Conservation (phyloP, 2,797 vertebrate species). For the Parauchenoglanis ngamensis region DNA sequence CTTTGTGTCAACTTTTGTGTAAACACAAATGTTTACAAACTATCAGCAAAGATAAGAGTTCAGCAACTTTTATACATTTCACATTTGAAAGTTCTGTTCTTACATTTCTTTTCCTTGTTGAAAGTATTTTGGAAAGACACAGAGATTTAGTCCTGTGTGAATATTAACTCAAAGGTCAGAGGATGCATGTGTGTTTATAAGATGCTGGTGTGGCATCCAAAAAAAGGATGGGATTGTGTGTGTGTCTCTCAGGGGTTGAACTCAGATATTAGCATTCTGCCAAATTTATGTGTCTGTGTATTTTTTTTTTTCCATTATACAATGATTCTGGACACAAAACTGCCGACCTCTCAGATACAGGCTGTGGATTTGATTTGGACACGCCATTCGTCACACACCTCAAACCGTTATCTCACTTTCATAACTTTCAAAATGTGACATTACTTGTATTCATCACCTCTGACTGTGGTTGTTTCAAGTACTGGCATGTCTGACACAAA, state of each 20-base stretch:
- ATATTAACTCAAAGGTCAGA: background rate
- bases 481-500: constrained; percentile 57
- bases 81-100: background rate
- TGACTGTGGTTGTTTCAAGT: constrained; percentile 45
- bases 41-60: constrained; percentile 32
- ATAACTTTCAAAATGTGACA: background rate
- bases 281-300: background rate
- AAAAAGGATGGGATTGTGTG: background rate
- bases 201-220: background rate
- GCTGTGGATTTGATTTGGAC: background rate
- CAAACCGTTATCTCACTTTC: background rate
- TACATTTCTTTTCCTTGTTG: background rate
- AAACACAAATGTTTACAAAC: constrained; percentile 39
- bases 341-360: background rate
- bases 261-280: background rate
- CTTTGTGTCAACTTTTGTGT: constrained; percentile 40
- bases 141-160: background rate
- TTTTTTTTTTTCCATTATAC: background rate
- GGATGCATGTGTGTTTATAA: background rate
- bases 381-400: background rate
- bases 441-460: background rate
- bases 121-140: background rate
- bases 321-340: background rate
- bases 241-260: constrained; percentile 18
- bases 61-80: background rate